Percentiles rank a stretch among this genome's conserved stretches.
These are phyloP conservation scores for Unio pictorum DNA, from an alignment of 2,888 invertebrate species.

Conservation along the genomic window DNA sequence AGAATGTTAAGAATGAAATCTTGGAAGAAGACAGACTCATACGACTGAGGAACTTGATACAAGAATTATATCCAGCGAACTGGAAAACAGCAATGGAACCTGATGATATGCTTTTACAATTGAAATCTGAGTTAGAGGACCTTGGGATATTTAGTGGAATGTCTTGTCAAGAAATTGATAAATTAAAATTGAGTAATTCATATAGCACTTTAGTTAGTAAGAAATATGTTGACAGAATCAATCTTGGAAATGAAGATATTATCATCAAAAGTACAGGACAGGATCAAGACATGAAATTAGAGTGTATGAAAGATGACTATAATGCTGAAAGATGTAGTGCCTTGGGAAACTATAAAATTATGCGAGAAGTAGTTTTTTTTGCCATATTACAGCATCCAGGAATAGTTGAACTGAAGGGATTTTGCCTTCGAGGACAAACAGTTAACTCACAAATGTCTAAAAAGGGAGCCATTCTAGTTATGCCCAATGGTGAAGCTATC, in stretches of 20 bases:
- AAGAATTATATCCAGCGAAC: conserved; percentile 43
- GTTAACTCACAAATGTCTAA: conserved; percentile 41
- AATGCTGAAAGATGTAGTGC: conserved; percentile 49
- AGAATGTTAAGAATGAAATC: conserved; percentile 28
- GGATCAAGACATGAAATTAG: conserved; percentile 52
- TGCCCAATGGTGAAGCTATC: too few relatives aligned
- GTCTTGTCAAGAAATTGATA: conserved; percentile 56
- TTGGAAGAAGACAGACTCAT: conserved; percentile 26
- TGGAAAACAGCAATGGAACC: conserved; percentile 55
- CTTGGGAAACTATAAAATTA: conserved; percentile 58
- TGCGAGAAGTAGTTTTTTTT: conserved; percentile 54
- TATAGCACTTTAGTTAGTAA: conserved; percentile 24
- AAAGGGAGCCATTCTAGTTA: conserved; percentile 55
- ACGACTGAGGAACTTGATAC: conserved; percentile 28
- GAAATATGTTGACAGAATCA: conserved; percentile 47
- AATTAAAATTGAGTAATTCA: conserved; percentile 32
- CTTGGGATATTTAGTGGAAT: conserved; percentile 46
- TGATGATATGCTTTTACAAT: conserved; percentile 54
- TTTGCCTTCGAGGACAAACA: conserved; percentile 58
- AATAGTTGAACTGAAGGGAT: conserved; percentile 52
- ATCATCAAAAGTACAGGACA: conserved; percentile 51
- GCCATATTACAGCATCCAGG: conserved; percentile 44
- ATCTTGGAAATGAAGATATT: conserved; percentile 27
- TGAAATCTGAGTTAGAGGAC: conserved; percentile 48
- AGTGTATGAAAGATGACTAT: conserved; percentile 59